Conservation (phyloP, 1,140 invertebrate genomes). For the Drosophila varians region DNA sequence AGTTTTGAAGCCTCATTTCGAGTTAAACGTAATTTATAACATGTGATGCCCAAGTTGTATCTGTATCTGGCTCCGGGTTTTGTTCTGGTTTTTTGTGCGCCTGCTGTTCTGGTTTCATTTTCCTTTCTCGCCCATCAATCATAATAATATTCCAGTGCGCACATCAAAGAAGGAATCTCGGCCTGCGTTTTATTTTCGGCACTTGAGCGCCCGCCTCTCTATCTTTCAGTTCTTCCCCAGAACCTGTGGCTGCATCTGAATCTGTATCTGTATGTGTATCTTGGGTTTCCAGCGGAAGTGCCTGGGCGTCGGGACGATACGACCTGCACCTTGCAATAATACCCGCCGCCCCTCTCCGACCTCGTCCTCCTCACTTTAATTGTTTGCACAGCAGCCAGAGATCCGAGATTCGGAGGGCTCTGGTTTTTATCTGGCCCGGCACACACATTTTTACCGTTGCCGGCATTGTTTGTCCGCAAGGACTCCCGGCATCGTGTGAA, state of each 20-base stretch:
- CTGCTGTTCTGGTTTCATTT: constrained; percentile 31
- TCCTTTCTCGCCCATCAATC: constrained; percentile 61
- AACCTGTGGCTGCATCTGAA: constrained; percentile 6
- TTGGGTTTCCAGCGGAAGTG: constrained; percentile 52
- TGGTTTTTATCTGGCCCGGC: constrained; percentile 56
- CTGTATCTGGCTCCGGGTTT: constrained; percentile 2
- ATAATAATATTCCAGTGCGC: constrained; percentile 55
- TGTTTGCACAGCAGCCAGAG: constrained; percentile 66
- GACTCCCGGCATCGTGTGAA: constrained; percentile 64
- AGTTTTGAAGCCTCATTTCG: constrained; percentile 59
- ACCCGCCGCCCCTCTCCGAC: constrained; percentile 7
- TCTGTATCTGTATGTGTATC: constrained; percentile 16
- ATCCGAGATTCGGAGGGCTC: constrained; percentile 10
- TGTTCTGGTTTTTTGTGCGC: constrained; percentile 8
- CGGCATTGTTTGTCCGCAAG: constrained; percentile 53
- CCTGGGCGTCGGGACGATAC: constrained; percentile 18
- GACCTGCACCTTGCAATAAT: constrained; percentile 50
- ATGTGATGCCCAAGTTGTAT: constrained; percentile 26
- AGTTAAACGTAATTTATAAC: constrained; percentile 77
- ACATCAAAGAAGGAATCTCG: constrained; percentile 56
- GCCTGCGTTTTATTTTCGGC: constrained; percentile 69
- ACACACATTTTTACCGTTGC: constrained; percentile 69
- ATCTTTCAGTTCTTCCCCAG: constrained; percentile 19
- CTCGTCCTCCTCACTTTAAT: constrained; percentile 50
- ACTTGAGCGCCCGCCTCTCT: constrained; percentile 49